These are phyloP conservation scores for Muschampia staudingeri DNA, from an alignment of 2,888 invertebrate genomes.

Conservation along the genomic window DNA sequence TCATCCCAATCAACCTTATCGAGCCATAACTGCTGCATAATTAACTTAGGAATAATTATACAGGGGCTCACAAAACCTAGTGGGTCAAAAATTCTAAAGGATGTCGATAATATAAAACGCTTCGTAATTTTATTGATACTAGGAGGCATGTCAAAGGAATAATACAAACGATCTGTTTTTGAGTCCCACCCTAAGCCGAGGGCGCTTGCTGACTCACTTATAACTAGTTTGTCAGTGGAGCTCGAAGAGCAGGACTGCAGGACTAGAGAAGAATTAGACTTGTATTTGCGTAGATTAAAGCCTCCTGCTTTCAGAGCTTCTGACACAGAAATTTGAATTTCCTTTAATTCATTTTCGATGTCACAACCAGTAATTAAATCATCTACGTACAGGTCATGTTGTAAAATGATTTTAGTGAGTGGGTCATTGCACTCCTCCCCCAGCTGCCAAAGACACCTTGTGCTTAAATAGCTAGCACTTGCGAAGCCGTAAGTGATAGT, in stretches of 20 bases:
- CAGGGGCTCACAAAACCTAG: background rate
- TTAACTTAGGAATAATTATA: background rate
- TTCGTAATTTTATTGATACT: background rate
- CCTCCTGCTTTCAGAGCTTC: no score
- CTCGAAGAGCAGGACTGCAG: no score
- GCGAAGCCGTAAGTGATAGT: no score
- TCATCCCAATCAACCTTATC: background rate
- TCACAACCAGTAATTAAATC: background rate
- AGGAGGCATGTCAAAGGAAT: background rate
- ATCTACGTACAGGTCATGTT: background rate
- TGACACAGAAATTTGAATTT: no score
- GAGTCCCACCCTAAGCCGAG: background rate
- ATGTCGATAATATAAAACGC: background rate
- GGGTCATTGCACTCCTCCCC: no score
- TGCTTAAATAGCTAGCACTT: no score
- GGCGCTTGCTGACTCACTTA: background rate
- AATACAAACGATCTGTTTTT: background rate
- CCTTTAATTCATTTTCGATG: no score
- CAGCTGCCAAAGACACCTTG: no score
- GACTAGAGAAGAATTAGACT: no score
- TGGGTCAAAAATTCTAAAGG: background rate
- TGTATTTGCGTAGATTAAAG: no score
- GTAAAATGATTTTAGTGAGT: no score
- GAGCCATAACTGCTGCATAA: background rate
- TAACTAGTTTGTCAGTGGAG: no score